Percentiles rank a stretch among this genome's conserved stretches.
Evolutionary conservation across 2,888 invertebrate genomes (phyloP).

Genomic region (Apodemia mormo): DNA sequence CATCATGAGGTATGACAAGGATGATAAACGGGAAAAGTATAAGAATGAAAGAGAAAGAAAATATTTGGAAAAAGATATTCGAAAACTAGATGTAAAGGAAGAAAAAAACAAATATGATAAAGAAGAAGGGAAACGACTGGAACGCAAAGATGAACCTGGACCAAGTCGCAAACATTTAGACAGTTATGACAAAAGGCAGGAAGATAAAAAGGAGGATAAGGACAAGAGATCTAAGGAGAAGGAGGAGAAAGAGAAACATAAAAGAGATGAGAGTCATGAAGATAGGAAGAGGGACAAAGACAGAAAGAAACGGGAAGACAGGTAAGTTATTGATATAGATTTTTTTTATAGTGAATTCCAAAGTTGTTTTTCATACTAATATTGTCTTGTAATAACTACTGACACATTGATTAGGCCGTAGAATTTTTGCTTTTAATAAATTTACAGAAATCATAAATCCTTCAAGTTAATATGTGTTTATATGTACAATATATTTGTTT

Average conservation of each 20-base stretch:
- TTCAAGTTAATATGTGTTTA: too few relatives aligned
- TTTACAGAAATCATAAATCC: too few relatives aligned
- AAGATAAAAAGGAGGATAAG: slow-evolving; percentile 38
- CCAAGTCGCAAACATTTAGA: slow-evolving; percentile 10
- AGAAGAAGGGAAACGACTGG: slow-evolving; percentile 12
- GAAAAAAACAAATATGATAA: slow-evolving; percentile 32
- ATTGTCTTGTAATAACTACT: too few relatives aligned
- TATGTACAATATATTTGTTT: too few relatives aligned
- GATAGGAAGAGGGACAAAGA: slow-evolving; percentile 29
- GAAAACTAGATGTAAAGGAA: slow-evolving; percentile 30
- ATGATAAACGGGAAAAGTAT: slow-evolving; percentile 39
- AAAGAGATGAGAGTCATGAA: slow-evolving; percentile 19
- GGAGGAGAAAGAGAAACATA: slow-evolving; percentile 25
- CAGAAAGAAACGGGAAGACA: slow-evolving; percentile 27
- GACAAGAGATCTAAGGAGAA: slow-evolving; percentile 36
- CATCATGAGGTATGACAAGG: slow-evolving; percentile 39
- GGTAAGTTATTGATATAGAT: neutral
- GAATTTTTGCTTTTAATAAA: too few relatives aligned
- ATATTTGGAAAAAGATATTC: slow-evolving; percentile 38
- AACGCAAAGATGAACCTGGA: slow-evolving; percentile 30
- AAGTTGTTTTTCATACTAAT: too few relatives aligned
- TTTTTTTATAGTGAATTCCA: too few relatives aligned
- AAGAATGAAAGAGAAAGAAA: slow-evolving; percentile 33
- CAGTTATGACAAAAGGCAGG: slow-evolving; percentile 28
- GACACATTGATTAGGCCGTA: too few relatives aligned